Percentiles rank a stretch among this genome's conserved stretches.
Conservation (phyloP, 2,113 vertebrate genomes). For the Eptatretus burgeri region DNA sequence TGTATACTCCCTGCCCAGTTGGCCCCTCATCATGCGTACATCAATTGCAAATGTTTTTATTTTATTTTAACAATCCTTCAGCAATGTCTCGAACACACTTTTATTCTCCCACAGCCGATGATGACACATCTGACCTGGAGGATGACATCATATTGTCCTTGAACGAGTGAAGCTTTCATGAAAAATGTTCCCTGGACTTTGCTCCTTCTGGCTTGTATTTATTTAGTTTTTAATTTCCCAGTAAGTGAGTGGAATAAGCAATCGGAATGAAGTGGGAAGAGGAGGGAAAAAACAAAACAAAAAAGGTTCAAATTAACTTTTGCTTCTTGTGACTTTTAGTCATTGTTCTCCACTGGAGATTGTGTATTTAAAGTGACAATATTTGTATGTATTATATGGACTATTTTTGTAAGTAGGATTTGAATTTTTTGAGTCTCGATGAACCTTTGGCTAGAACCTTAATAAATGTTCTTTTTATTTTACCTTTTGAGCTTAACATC, state of each 20-base stretch:
- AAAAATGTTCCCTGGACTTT: neutral
- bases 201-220: neutral
- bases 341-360: conserved; percentile 21
- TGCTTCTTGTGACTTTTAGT: conserved; percentile 89
- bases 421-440: too few relatives aligned
- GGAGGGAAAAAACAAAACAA: neutral
- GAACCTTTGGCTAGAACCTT: too few relatives aligned
- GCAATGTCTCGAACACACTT: conserved; percentile 11
- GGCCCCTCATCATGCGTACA: neutral
- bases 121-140: conserved; percentile 85
- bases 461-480: too few relatives aligned
- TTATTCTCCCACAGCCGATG: conserved; percentile 36
- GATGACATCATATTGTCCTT: conserved; percentile 82
- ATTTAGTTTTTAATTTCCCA: neutral
- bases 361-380: too few relatives aligned
- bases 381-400: too few relatives aligned
- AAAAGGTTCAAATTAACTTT: conserved; percentile 11
- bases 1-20: conserved; percentile 9
- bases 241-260: neutral
- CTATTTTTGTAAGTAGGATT: too few relatives aligned
- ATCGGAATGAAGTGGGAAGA: neutral
- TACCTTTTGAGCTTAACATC: too few relatives aligned
- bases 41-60: neutral
- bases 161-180: conserved; percentile 22
- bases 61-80: conserved; percentile 10